Conservation (phyloP, 2,888 invertebrate species). For the Magallana nippona region DNA sequence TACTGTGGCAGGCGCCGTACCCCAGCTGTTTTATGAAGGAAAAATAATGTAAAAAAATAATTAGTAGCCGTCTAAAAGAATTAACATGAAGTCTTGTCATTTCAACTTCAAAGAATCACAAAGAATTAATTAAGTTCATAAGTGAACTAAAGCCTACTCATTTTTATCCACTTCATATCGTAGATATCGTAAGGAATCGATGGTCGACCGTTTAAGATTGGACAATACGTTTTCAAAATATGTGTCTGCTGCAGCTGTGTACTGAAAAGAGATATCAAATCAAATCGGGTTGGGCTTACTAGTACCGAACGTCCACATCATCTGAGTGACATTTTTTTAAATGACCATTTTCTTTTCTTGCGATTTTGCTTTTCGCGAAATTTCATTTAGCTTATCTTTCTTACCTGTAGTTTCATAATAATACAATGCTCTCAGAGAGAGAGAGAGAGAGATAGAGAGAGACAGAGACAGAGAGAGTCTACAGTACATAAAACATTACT, state of each 20-base stretch:
- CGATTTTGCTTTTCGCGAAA: too few relatives aligned
- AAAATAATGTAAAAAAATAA: not conserved
- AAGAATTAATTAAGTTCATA: not conserved
- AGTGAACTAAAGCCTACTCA: conserved; percentile 58
- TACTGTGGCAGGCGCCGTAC: conserved; percentile 82
- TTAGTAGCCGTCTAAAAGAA: not conserved
- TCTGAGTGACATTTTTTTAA: not conserved
- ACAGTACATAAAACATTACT: too few relatives aligned
- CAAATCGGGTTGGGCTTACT: too few relatives aligned
- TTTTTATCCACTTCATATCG: conserved; percentile 64
- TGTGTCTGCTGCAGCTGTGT: conserved; percentile 52
- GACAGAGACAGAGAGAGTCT: too few relatives aligned
- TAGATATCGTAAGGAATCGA: conserved; percentile 59
- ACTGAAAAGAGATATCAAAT: conserved; percentile 50
- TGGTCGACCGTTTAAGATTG: conserved; percentile 56
- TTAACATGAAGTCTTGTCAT: not conserved
- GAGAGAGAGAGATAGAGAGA: too few relatives aligned
- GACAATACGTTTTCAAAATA: conserved; percentile 71
- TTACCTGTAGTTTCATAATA: too few relatives aligned
- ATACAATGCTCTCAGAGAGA: too few relatives aligned
- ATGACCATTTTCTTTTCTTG: not conserved
- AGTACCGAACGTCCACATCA: conserved; percentile 44
- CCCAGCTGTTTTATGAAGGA: conserved; percentile 64
- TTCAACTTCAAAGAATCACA: not conserved
- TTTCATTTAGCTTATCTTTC: too few relatives aligned